These are phyloP conservation scores for Morinoia aosen DNA, from an alignment of 2,888 invertebrate species.

Conservation along the genomic window DNA sequence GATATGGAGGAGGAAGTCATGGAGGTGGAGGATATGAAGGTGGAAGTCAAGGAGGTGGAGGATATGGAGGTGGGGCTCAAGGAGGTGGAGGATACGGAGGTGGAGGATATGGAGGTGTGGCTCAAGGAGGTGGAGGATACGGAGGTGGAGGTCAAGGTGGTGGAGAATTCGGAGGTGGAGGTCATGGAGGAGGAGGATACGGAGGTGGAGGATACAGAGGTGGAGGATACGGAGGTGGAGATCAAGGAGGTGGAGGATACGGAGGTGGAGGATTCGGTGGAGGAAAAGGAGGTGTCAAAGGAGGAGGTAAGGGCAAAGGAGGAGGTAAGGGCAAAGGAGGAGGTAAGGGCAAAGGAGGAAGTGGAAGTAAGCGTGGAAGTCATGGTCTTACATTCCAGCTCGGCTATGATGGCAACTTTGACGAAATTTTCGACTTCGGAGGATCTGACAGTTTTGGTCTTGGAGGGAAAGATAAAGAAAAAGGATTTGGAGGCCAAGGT, in stretches of 20 bases:
- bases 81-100: not conserved
- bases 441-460: not conserved
- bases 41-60: not conserved
- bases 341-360: not conserved
- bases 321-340: not conserved
- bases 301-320: not conserved
- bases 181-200: not conserved
- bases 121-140: not conserved
- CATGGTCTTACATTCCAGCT: not conserved
- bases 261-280: not conserved
- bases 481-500: too few relatives aligned
- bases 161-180: not conserved
- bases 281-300: not conserved
- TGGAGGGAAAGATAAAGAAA: not conserved
- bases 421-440: slow-evolving; percentile 16
- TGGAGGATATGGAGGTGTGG: not conserved
- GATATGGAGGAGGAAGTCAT: not conserved
- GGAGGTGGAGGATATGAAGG: not conserved
- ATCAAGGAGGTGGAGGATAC: not conserved
- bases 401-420: slow-evolving; percentile 20
- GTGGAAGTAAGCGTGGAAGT: not conserved
- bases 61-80: not conserved
- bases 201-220: not conserved
- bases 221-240: not conserved
- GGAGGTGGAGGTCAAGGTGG: not conserved